Base-by-base conservation (phyloP, 2,113 vertebrate genomes). In the Zapus hudsonius region DNA sequence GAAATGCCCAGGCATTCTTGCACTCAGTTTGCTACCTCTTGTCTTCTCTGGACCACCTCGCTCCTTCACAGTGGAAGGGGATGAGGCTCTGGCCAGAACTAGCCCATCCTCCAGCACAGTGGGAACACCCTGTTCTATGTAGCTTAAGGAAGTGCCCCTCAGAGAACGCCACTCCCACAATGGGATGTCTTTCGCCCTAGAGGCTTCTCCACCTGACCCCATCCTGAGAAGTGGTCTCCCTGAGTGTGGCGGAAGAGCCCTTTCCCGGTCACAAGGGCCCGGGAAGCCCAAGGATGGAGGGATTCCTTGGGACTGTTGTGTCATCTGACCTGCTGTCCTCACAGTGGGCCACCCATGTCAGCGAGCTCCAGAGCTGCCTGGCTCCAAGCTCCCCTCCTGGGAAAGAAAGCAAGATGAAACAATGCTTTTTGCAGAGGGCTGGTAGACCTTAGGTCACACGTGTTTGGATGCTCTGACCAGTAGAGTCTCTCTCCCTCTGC, bases 191-290 rank as follows among this genome's bases (percentile, higher is more conserved):
- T 73, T 80, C 92, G 92, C 78, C 89, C 94, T 61, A n/a, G 74
- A 91, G 95, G 94, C 89, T 89, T 94, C 87, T 87, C 91, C 87
- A 89, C 67, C 82, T 73, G 89, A 96, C 93, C 94, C 92, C 96
- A 96, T 94, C 96, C 96, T 96, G 95, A 96, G 95, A 96, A 95
- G 96, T 93, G 95, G 95, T 96, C 95, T 96, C 97, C 97, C 96
- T 97, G 97, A 97, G 96, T 96, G 92, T 94, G 87, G 90, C 82
- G 40, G 63, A 95, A 93, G 93, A 96, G 95, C 96, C 96, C 95
- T 96, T 96, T 91, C 94, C 92, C 40, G 22, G 95, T 92, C 89
- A 4, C 31, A 22, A 91, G 92, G 84, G 69, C 83, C 92, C 23
- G 76, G 96, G 94, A 88, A 92, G 84, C 93, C 95, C 91, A 91